Percentiles rank a stretch among this genome's conserved stretches.
These are phyloP conservation scores for Alauda arvensis DNA, from an alignment of 2,797 vertebrate genomes.

Conservation along the genomic window DNA sequence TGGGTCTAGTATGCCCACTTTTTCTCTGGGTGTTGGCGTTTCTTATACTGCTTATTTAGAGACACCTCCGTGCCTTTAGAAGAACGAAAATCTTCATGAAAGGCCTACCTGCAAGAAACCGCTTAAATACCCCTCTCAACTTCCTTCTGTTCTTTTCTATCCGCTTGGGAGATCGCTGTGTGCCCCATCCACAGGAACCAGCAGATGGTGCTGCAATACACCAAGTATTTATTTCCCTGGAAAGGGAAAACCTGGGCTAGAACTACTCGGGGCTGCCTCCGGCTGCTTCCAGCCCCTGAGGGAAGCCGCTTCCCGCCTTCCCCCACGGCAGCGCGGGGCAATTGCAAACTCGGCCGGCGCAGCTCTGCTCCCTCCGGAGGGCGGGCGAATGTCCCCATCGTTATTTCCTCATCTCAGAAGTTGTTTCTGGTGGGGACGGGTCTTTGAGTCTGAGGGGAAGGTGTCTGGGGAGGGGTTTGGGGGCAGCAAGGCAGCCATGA, in stretches of 20 bases:
- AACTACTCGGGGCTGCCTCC: rapidly evolving
- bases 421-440: not conserved
- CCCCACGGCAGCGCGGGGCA: not conserved
- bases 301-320: not conserved
- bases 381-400: no score
- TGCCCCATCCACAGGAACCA: not conserved
- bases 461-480: not conserved
- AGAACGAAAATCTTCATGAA: not conserved
- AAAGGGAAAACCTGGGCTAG: rapidly evolving
- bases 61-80: not conserved
- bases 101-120: not conserved
- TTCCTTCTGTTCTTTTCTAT: no score
- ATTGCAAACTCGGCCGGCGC: not conserved
- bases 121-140: rapidly evolving
- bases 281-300: not conserved
- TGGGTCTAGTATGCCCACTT: not conserved
- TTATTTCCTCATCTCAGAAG: not conserved
- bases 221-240: not conserved
- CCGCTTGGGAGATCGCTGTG: rapidly evolving
- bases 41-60: not conserved
- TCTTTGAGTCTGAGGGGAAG: not conserved
- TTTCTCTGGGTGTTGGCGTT: not conserved
- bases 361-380: not conserved
- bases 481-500: not conserved
- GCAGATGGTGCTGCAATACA: slow-evolving; percentile 69